Evolutionary conservation across 2,888 invertebrate genomes (phyloP), one percentile per base, ranked within the genome.

Genomic region (Listrodromus nycthemerus): DNA sequence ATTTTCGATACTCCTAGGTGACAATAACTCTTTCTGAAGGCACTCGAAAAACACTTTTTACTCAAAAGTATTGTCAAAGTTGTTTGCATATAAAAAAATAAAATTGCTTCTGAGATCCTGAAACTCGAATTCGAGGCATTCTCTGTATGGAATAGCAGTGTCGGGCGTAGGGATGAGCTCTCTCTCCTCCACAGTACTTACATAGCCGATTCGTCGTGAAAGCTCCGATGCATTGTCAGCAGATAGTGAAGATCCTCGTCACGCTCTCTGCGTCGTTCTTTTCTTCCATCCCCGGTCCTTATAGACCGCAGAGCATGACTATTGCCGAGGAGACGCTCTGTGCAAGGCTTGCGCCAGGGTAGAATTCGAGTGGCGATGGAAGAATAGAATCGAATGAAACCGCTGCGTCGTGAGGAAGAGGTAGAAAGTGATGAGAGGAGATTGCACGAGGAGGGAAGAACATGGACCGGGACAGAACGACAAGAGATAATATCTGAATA

Each of bases 401-500:
- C 55, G 80, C 77, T 74, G 77, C 65, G 63, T 80, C 30, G 76
- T 8, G 45, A 52, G 21, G 76, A 63, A 70, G 24, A 16, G 41
- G 48, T 67, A 81, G 58, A 55, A 61, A 69, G 45, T 30, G 55
- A 76, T 27, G 21, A 73, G 80, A 78, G 48, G 69, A 77, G 75
- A 30, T 21, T 27, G 67, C 61, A n/a, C 33, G 66, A 27, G 67
- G 19, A 71, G 24, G 67, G 55, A 27, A 73, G 77, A 80, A 82
- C 78, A 58, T 66, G 67, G 67, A 55, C 63, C 37, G 55, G 65
- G 76, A 84, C 73, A 78, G 83, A 87, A 87, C 86, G 85, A 86
- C 80, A 82, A 66, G 87, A 89, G 90, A 91, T 92, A 91, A 91
- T 91, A 92, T 91, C 88, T 87, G 91, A 92, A 91, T 91, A 92